Conservation (phyloP, 2,797 vertebrate species). For the Hypotaenidia okinawae region DNA sequence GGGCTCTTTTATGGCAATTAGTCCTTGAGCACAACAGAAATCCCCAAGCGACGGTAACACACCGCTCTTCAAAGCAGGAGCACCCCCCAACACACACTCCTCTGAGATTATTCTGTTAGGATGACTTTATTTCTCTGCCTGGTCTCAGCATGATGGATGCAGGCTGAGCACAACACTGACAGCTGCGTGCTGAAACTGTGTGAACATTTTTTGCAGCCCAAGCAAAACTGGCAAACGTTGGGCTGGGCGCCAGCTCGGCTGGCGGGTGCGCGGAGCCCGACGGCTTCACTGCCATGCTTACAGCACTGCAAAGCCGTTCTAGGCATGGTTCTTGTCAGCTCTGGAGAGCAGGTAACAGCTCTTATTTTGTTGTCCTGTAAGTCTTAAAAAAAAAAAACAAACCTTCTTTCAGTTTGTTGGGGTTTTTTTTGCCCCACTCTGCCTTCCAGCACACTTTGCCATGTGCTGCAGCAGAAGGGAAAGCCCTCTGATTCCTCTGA, state of each 20-base stretch:
- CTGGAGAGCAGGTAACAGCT: neutral
- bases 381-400: neutral
- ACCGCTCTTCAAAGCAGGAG: neutral
- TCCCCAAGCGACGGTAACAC: neutral
- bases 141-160: neutral
- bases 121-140: neutral
- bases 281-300: neutral
- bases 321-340: neutral
- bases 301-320: neutral
- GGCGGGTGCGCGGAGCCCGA: neutral
- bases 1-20: neutral
- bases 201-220: conserved; percentile 27
- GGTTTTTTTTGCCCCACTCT: neutral
- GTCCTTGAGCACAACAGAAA: neutral
- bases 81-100: neutral
- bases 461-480: neutral
- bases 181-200: neutral
- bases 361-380: neutral
- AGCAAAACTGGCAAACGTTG: conserved; percentile 19
- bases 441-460: neutral
- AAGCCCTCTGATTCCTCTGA: neutral
- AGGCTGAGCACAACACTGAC: neutral
- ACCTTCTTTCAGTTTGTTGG: neutral
- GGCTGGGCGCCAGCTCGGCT: neutral
- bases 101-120: accelerated